Base-by-base conservation (phyloP, 2,113 vertebrate species). In the Carassius carassius region DNA sequence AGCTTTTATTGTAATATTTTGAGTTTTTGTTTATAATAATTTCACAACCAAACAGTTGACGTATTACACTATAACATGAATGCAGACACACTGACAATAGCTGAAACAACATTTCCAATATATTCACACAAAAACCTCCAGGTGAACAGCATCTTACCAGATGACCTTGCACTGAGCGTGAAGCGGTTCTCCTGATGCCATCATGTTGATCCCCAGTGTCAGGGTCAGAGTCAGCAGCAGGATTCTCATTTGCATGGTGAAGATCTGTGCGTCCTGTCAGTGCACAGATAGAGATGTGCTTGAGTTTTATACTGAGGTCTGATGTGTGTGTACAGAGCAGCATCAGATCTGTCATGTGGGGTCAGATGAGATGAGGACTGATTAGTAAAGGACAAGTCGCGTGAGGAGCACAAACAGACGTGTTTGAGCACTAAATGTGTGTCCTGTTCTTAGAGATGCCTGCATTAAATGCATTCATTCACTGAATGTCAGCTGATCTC, bases 101-200 rank as follows among this genome's bases (percentile, higher is more conserved):
- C 41, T 72, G 32, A 72, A 29, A 76, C 25, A 32, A 35, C 1
- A 0, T 77, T 32, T 77, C 17, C 9, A 60, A 16, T 44, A 17
- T 14, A 17, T 67, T 21, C 37, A 13, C 67, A 37, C 35, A 4
- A 41, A 44, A 37, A 35, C 29, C 29, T 29, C 29, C 29, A 29
- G 10, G 16, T 49, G 67, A 37, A 44, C n/a, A 7, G 17, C 35
- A 37, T 54, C 62, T 62, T 87, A 87, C 86, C 86, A 87, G 54
- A 87, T 85, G 32, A 83, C 80, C 73, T 72, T 87, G 75, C 86
- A 87, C 83, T 85, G 79, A 47, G 83, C 79, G 23, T 83, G 84
- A 11, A 85, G 73, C 4, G 73, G 83, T 16, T 78, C 62, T n/a
- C 62, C 67, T 1, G 51, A 62, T 25, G 25, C 16, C 62, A 78